phyloP scores from a whole-genome alignment of 2,113 vertebrate species.

The Rhea pennata region DNA sequence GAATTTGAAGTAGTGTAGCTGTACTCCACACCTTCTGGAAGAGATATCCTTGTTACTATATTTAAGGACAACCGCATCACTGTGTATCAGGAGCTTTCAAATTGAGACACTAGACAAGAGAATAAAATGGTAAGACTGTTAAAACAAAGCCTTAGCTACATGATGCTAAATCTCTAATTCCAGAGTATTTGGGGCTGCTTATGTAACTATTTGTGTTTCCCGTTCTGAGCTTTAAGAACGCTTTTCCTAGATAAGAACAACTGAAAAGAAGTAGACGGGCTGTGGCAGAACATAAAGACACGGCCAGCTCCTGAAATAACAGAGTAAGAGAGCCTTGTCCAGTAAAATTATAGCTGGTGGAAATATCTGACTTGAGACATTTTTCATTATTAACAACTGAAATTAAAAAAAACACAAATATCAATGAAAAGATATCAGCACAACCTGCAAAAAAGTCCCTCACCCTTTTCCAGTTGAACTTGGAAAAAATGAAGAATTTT shows the following conservation, averaged over 20 bases:
- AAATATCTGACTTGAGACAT: not conserved
- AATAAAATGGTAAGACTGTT: slow-evolving; percentile 32
- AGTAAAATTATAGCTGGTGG: slow-evolving; percentile 6
- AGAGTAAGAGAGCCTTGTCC: not conserved
- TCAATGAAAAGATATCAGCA: not conserved
- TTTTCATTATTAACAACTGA: slow-evolving; percentile 7
- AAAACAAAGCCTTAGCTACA: slow-evolving; percentile 34
- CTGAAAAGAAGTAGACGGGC: not conserved
- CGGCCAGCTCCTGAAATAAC: slow-evolving; percentile 10
- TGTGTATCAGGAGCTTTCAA: not conserved
- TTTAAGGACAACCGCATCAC: not conserved
- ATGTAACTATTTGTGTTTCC: slow-evolving; percentile 2
- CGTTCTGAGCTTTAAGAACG: slow-evolving; percentile 26
- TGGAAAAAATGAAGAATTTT: not conserved
- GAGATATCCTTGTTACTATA: not conserved
- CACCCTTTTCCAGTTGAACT: not conserved
- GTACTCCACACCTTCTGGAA: not conserved
- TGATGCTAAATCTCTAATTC: slow-evolving; percentile 30
- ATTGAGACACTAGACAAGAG: slow-evolving; percentile 5
- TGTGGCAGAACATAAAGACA: slow-evolving; percentile 11
- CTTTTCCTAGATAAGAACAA: slow-evolving; percentile 40
- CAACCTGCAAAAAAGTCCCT: not conserved
- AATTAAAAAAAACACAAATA: slow-evolving; percentile 27
- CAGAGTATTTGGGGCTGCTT: slow-evolving; percentile 17
- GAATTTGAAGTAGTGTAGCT: not conserved